These are phyloP conservation scores for Cantharis lateralis DNA, from an alignment of 2,888 invertebrate genomes.

Conservation along the genomic window DNA sequence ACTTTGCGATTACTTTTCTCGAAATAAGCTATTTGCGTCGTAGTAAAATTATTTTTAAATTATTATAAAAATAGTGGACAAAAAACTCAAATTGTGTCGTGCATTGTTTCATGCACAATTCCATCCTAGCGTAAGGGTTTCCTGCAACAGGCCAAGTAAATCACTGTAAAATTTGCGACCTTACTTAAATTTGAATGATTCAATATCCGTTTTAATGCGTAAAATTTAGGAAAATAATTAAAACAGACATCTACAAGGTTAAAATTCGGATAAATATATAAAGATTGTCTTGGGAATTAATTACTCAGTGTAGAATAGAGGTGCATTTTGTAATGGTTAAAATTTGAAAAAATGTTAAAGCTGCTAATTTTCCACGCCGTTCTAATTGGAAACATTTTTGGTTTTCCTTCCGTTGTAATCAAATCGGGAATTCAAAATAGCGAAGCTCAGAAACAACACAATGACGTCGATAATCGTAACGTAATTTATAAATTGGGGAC, in stretches of 20 bases:
- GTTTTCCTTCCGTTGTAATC: slow-evolving; percentile 34
- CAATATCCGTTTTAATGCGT: slow-evolving; percentile 19
- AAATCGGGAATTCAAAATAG: slow-evolving; percentile 35
- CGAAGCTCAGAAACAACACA: slow-evolving; percentile 29
- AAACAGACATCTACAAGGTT: slow-evolving; percentile 3
- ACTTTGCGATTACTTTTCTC: neutral
- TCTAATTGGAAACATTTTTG: neutral
- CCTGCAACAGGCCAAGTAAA: neutral
- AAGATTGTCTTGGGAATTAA: neutral
- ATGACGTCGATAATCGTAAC: slow-evolving; percentile 37
- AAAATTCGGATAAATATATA: neutral
- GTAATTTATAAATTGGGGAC: slow-evolving; percentile 38
- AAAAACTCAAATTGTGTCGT: neutral
- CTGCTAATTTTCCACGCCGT: neutral
- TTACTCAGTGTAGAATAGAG: neutral
- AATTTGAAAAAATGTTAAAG: slow-evolving; percentile 6
- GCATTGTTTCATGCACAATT: neutral
- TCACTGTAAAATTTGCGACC: slow-evolving; percentile 8
- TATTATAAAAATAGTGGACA: neutral
- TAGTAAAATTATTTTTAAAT: neutral
- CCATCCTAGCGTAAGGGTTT: neutral
- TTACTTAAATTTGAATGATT: slow-evolving; percentile 4
- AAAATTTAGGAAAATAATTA: slow-evolving; percentile 12
- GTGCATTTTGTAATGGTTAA: neutral
- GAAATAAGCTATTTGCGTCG: neutral